These are phyloP conservation scores for Sitodiplosis mosellana DNA, from an alignment of 1,140 invertebrate species.

Conservation along the genomic window DNA sequence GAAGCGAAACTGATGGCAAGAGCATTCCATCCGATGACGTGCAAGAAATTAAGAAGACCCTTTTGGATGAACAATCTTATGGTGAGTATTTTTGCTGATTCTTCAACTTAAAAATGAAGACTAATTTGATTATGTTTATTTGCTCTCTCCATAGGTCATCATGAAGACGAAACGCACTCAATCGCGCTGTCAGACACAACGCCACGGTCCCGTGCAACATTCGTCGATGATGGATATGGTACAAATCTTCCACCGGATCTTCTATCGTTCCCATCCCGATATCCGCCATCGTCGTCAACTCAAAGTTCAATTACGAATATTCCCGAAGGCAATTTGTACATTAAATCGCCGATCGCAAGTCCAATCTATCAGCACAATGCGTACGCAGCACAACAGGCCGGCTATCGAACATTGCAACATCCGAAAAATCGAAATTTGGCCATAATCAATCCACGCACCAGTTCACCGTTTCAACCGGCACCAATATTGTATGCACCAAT, in stretches of 20 bases:
- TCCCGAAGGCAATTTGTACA: conserved; percentile 32
- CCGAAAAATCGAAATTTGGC: conserved; percentile 20
- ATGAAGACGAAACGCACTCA: conserved; percentile 42
- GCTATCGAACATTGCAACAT: conserved; percentile 23
- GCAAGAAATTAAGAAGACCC: conserved; percentile 55
- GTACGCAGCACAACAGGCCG: background rate
- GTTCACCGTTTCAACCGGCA: conserved; percentile 43
- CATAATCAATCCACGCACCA: conserved; percentile 38
- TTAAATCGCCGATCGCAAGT: conserved; percentile 20
- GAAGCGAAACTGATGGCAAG: conserved; percentile 47
- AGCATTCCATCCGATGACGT: conserved; percentile 52
- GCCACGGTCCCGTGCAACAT: conserved; percentile 19
- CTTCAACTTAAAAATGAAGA: background rate
- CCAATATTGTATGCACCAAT: conserved; percentile 32
- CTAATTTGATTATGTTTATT: background rate
- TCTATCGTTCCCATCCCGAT: conserved; percentile 51
- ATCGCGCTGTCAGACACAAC: conserved; percentile 29
- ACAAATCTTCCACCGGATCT: conserved; percentile 49
- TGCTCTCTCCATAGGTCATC: conserved; percentile 24
- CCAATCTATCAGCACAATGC: conserved; percentile 22
- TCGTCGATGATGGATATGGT: conserved; percentile 20
- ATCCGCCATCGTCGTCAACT: conserved; percentile 44
- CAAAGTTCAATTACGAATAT: conserved; percentile 58
- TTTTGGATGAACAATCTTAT: conserved; percentile 53
- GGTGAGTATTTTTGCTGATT: conserved; percentile 34